Percentiles rank a stretch among this genome's conserved stretches.
Conservation (phyloP, 2,888 invertebrate species). For the Diarsia rubi region DNA sequence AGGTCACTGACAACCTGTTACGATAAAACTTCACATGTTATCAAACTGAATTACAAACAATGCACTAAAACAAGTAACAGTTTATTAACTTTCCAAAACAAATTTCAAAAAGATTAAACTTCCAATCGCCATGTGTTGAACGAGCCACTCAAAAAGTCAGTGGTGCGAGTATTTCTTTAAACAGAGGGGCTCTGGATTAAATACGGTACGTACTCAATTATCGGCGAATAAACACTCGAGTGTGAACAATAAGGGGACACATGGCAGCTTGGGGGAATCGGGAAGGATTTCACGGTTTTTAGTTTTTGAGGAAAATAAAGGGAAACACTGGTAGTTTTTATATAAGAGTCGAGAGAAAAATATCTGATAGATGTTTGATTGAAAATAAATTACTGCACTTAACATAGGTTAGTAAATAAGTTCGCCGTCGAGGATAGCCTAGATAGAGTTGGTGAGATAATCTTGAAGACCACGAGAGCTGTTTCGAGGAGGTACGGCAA, state of each 20-base stretch:
- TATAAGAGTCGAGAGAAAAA: background rate
- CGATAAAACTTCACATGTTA: too few species aligned
- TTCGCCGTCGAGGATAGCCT: too few species aligned
- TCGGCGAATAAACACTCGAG: slow-evolving; percentile 82
- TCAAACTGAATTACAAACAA: slow-evolving; percentile 7
- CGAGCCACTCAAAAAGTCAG: slow-evolving; percentile 79
- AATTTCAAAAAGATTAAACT: slow-evolving; percentile 70
- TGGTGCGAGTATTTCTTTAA: slow-evolving; percentile 79
- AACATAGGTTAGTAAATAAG: too few species aligned
- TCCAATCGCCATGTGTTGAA: slow-evolving; percentile 79
- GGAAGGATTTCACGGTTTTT: slow-evolving; percentile 52
- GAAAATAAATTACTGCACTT: background rate
- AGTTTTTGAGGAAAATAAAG: slow-evolving; percentile 18
- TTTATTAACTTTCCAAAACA: slow-evolving; percentile 45
- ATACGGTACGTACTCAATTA: slow-evolving; percentile 82
- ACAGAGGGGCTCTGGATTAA: slow-evolving; percentile 74
- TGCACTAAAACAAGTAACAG: slow-evolving; percentile 9
- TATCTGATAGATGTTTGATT: background rate
- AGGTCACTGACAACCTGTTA: too few species aligned
- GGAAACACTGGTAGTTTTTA: background rate
- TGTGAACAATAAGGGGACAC: slow-evolving; percentile 68
- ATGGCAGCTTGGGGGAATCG: slow-evolving; percentile 39
- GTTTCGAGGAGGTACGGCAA: too few species aligned
- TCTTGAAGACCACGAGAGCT: too few species aligned
- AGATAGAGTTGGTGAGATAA: too few species aligned